A percentile compares a stretch with the other conserved stretches of the same genome.
These are phyloP conservation scores for Ichneumoninae sp. DNA, from an alignment of 2,888 invertebrate genomes.

Conservation along the genomic window DNA sequence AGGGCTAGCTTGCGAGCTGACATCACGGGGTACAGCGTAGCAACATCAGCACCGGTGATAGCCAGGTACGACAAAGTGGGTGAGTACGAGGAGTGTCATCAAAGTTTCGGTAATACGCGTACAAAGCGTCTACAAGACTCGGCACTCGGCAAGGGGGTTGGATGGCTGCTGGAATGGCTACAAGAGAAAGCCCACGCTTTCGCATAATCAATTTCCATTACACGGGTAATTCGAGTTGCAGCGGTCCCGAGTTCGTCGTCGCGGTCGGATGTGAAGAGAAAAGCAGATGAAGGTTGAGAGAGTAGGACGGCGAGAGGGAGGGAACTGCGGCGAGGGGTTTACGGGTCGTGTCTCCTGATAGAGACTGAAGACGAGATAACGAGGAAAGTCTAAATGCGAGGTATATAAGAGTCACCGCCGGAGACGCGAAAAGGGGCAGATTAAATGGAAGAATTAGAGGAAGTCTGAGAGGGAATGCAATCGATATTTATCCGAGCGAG, in stretches of 20 bases:
- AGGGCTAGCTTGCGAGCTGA: conserved; percentile 41
- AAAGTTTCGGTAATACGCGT: conserved; percentile 68
- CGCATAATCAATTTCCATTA: conserved; percentile 71
- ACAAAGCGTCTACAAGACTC: conserved; percentile 64
- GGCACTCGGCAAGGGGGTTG: conserved; percentile 50
- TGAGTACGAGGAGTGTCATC: conserved; percentile 40
- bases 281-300: neutral
- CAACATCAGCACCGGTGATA: conserved; percentile 30
- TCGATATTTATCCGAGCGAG: conserved; percentile 6
- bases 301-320: neutral
- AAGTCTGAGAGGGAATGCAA: neutral
- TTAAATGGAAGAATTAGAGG: neutral
- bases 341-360: neutral
- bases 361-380: conserved; percentile 25
- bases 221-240: conserved; percentile 64
- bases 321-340: neutral
- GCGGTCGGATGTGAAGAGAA: conserved; percentile 13
- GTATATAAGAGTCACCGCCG: conserved; percentile 1
- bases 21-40: conserved; percentile 29
- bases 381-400: conserved; percentile 30
- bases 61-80: conserved; percentile 10
- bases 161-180: conserved; percentile 44
- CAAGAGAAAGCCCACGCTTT: conserved; percentile 39
- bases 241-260: conserved; percentile 5
- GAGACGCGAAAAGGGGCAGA: neutral